These are phyloP conservation scores for Agraylea sexmaculata DNA, from an alignment of 1,140 invertebrate species.

Conservation along the genomic window DNA sequence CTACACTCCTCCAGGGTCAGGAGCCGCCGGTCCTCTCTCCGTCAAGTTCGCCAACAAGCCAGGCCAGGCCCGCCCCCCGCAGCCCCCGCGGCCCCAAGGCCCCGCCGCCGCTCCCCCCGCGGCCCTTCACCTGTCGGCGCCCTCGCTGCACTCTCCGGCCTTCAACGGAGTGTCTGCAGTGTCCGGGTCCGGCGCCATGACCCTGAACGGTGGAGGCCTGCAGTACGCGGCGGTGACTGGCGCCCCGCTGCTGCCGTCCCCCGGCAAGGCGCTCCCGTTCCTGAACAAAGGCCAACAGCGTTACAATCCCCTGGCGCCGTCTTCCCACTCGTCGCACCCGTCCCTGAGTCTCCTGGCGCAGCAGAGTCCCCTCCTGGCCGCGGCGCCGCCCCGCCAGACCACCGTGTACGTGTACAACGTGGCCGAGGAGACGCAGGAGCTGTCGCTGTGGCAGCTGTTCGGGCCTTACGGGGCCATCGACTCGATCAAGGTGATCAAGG, in stretches of 20 bases:
- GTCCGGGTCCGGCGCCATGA: constrained; percentile 16
- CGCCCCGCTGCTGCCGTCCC: constrained; percentile 34
- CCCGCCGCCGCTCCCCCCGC: constrained; percentile 25
- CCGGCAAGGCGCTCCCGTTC: constrained; percentile 37
- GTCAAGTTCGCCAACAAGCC: constrained; percentile 41
- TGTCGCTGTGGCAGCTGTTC: constrained; percentile 97
- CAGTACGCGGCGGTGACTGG: too few species aligned
- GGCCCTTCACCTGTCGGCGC: constrained; percentile 29
- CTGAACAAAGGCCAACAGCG: constrained; percentile 39
- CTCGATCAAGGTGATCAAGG: constrained; percentile 95
- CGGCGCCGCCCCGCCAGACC: constrained; percentile 27
- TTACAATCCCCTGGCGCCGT: constrained; percentile 38
- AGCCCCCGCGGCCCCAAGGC: constrained; percentile 24
- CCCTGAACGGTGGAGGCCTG: constrained; percentile 1
- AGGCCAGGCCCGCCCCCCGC: constrained; percentile 21
- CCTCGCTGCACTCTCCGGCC: constrained; percentile 26
- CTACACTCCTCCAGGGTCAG: constrained; percentile 29
- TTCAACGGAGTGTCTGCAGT: constrained; percentile 28
- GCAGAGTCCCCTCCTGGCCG: constrained; percentile 26
- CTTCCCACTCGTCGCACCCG: constrained; percentile 26
- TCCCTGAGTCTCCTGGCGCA: constrained; percentile 32
- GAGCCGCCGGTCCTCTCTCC: constrained; percentile 31
- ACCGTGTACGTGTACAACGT: constrained; percentile 83
- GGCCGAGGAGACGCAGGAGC: constrained; percentile 95
- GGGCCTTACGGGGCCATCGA: constrained; percentile 98